Evolutionary conservation across 2,113 vertebrate genomes (phyloP).

Genomic region (Stictonetta naevosa): DNA sequence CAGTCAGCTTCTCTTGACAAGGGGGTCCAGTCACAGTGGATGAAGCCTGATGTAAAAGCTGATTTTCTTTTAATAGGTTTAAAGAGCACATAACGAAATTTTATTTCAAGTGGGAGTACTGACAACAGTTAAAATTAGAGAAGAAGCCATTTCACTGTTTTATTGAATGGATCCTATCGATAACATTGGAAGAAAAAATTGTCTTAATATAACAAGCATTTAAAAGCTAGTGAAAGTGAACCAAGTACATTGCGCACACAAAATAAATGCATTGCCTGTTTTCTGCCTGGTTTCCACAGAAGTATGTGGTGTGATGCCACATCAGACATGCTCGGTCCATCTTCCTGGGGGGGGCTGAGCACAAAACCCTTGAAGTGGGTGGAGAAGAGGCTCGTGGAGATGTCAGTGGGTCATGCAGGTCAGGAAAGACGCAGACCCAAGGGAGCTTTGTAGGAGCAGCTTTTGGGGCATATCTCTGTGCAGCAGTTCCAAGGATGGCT

Average conservation of each 20-base stretch:
- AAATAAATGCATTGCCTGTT: not conserved
- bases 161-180: not conserved
- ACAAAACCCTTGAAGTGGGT: not conserved
- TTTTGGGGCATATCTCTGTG: not conserved
- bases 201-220: not conserved
- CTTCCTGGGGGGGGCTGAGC: accelerated
- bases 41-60: not conserved
- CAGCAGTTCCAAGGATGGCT: not conserved
- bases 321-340: not conserved
- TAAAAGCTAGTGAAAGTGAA: not conserved
- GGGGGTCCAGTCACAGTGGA: not conserved
- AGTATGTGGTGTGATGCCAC: not conserved
- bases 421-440: not conserved
- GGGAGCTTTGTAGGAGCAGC: not conserved
- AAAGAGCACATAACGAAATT: not conserved
- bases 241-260: not conserved
- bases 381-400: not conserved
- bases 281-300: not conserved
- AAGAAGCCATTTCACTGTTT: not conserved
- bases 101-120: conserved; percentile 31
- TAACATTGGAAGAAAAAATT: not conserved
- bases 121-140: not conserved
- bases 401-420: not conserved
- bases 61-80: conserved; percentile 27
- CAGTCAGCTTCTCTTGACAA: not conserved